A percentile compares a stretch with the other conserved stretches of the same genome.
phyloP scores from a whole-genome alignment of 2,113 vertebrate genomes.

The Callithrix jacchus region DNA sequence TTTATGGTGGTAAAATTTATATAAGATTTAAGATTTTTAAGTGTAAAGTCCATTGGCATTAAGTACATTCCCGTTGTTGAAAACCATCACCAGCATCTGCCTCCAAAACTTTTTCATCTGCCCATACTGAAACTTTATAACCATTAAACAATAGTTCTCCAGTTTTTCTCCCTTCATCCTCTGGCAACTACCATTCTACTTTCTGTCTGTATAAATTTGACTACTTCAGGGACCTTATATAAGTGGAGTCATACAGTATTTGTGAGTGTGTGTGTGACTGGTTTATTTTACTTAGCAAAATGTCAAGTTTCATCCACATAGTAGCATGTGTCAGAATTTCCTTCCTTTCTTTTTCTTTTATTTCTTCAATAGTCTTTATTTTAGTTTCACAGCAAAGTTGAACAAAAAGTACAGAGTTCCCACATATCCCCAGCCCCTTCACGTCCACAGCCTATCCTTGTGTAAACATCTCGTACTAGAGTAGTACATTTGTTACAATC shows the following conservation, averaged over 20 bases:
- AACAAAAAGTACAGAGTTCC: not conserved
- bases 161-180: not conserved
- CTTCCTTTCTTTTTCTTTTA: not conserved
- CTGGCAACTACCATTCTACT: not conserved
- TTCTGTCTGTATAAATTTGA: not conserved
- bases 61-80: not conserved
- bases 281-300: not conserved
- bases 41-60: not conserved
- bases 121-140: not conserved
- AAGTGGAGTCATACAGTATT: not conserved
- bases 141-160: not conserved
- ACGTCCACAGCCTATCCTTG: not conserved
- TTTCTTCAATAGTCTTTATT: not conserved
- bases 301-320: not conserved
- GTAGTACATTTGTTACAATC: not conserved
- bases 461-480: not conserved
- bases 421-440: not conserved
- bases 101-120: not conserved
- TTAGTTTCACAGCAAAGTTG: constrained; percentile 2
- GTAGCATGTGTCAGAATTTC: not conserved
- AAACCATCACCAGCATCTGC: not conserved
- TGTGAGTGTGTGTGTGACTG: not conserved
- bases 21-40: not conserved
- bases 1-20: not conserved
- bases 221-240: not conserved